phyloP scores from a whole-genome alignment of 2,797 vertebrate species.

The Morus bassanus region DNA sequence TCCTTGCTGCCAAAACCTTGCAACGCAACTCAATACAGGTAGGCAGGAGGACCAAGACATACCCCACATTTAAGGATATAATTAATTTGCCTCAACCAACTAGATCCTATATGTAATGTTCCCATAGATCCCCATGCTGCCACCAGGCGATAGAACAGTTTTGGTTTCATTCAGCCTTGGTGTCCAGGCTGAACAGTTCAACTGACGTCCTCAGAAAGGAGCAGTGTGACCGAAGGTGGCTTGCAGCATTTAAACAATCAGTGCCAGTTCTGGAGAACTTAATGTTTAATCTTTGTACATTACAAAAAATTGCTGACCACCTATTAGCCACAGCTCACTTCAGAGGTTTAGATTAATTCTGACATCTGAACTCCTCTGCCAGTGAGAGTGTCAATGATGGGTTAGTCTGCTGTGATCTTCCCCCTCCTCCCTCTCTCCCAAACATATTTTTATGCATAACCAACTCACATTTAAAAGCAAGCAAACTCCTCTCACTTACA shows the following conservation, averaged over 20 bases:
- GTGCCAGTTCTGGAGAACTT: neutral
- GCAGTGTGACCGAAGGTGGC: neutral
- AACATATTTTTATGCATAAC: neutral
- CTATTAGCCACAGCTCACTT: neutral
- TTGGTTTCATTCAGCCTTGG: neutral
- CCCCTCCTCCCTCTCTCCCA: fast-evolving
- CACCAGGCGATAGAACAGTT: neutral
- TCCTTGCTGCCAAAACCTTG: neutral
- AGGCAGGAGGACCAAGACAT: neutral
- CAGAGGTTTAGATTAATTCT: neutral
- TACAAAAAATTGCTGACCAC: neutral
- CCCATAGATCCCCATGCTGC: neutral
- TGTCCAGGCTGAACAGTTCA: neutral
- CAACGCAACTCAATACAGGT: neutral
- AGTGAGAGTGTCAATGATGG: neutral
- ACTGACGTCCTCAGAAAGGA: neutral
- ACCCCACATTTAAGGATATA: neutral
- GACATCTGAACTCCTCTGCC: neutral
- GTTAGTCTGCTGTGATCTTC: neutral
- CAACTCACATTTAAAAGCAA: neutral
- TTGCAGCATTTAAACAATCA: neutral
- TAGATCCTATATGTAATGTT: neutral
- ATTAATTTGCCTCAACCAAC: neutral
- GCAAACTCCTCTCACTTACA: neutral
- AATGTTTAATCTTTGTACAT: neutral